Base-by-base conservation (phyloP, 2,797 vertebrate species). In the Gila robusta region DNA sequence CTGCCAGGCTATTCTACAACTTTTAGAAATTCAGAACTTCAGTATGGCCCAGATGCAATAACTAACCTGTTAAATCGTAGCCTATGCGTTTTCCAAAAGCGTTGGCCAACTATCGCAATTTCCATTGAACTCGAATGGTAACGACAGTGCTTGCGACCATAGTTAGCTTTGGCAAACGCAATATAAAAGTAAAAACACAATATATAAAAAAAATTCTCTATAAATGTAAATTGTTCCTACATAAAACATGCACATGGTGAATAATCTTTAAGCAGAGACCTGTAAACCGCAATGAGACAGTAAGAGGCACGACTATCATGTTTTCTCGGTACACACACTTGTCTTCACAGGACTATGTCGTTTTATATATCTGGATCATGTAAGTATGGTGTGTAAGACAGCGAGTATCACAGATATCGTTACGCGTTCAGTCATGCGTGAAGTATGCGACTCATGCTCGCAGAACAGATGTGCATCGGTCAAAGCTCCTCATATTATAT, bases 381-480 rank as follows among this genome's bases (percentile, higher is more conserved):
- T 19, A 2, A 21, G 67, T 11, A 21, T 47, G 66, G 59, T 79
- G 59, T 79, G 78, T 64, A 21, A 44, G 37, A 64, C 59, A 12
- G 44, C 76, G 76, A 39, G 35, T 62, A 44, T 79, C 23, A 62
- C 77, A 41, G 8, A 64, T 64, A 59, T 59, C 59, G 12, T 26
- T 17, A 11, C 76, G 49, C 32, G 56, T 44, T 67, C 66, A 66
- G 21, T 78, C 74, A 52, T 41, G 81, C 26, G n/a, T 39, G n/a
- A 62, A 82, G n/a, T 72, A 72, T 44, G 66, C 16, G 41, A 41
- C 59, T 35, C 49, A 4, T 54, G 59, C 59, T 54, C 21, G 26
- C 44, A 10, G 52, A 79, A 70, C 83, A 70, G 28, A 85, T 62
- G 66, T 56, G 83, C n/a, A 21, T 71, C 26, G 39, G 49, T 5